Evolutionary conservation across 2,888 invertebrate genomes (phyloP), one percentile per base, ranked within the genome.

Genomic region (Heterodera filipjevi): DNA sequence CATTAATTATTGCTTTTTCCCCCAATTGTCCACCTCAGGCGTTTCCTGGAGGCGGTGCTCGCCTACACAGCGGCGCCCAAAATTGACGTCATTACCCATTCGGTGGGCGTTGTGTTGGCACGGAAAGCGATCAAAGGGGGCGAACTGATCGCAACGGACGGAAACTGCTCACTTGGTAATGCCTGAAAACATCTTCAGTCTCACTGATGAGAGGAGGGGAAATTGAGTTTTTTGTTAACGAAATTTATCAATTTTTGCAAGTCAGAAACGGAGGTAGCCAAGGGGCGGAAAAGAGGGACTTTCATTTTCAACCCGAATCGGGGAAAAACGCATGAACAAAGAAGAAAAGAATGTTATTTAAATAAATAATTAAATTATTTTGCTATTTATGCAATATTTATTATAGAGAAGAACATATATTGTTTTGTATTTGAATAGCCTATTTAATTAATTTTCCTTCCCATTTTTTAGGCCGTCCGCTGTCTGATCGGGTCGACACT

Each of bases 121-220:
- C 86, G 87, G 81, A 86, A 87, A 79, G 88, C 83, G 8, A 78
- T 88, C 22, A 88, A 88, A 79, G 88, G 88, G 39, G 88, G 88
- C 30, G 82, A 80, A 73, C 76, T 88, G 35, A 86, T 88, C 32
- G 88, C 87, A 49, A 88, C 88, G 14, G 88, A 88, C 81, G 88
- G 88, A 72, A 88, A 88, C 71, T 88, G 88, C 77, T 84, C 86
- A 12, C 80, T 88, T 70, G 88, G 88, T 14, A 84, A 64, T 66
- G 27, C 14, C 5, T 32, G 39, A 14, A 0, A 71, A 32, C 27
- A n/a, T 5, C 5, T 10, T 44, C 44, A 44, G 44, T 44, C 44
- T 12, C 44, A 44, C 44, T 10, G 5, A 12, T 44, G 12, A 5
- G 8, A 44, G 12, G 44, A 44, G 6, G 14, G 59, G 44, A 53